Percentiles rank a stretch among this genome's conserved stretches.
These are phyloP conservation scores for Calvadosia cruxmelitensis DNA, from an alignment of 30 jellyfish, hydroid and myxozoan genomes.

Conservation along the genomic window DNA sequence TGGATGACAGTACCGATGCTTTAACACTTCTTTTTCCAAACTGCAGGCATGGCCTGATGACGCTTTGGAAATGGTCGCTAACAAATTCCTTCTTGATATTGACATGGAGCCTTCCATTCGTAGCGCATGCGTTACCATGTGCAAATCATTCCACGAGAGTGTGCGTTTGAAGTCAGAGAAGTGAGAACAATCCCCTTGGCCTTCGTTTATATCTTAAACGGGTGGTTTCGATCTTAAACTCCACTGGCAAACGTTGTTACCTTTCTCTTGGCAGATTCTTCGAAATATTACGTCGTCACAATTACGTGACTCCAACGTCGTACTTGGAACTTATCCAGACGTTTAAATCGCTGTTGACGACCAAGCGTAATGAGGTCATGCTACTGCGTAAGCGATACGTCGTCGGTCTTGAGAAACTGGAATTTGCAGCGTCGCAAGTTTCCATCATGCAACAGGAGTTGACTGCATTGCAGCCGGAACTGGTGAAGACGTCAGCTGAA, in stretches of 20 bases:
- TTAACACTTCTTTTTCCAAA: no score
- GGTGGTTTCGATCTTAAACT: no score
- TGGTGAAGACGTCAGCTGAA: constrained; percentile 93
- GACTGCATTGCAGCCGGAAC: constrained; percentile 85
- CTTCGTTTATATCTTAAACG: no score
- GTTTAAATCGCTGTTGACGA: constrained; percentile 52
- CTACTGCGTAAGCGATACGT: constrained; percentile 65
- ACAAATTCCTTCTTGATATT: constrained; percentile 66
- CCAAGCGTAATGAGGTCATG: constrained; percentile 61
- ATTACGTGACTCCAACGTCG: constrained; percentile 97
- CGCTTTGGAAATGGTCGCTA: constrained; percentile 95
- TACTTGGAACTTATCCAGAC: constrained; percentile 85
- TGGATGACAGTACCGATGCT: no score
- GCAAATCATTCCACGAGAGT: constrained; percentile 87
- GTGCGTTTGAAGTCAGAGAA: constrained; percentile 65
- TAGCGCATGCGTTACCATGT: constrained; percentile 72
- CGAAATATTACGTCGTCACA: constrained; percentile 68
- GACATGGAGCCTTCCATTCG: constrained; percentile 75
- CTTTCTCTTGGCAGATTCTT: constrained; percentile 23
- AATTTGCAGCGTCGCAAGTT: constrained; percentile 94
- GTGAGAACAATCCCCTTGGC: no score
- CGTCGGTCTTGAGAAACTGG: constrained; percentile 83
- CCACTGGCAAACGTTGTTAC: no score
- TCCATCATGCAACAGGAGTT: constrained; percentile 85
- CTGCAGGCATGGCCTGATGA: constrained; percentile 98